Percentiles rank a stretch among this genome's conserved stretches.
phyloP scores from a whole-genome alignment of 1,140 invertebrate species.

The Apis laboriosa region DNA sequence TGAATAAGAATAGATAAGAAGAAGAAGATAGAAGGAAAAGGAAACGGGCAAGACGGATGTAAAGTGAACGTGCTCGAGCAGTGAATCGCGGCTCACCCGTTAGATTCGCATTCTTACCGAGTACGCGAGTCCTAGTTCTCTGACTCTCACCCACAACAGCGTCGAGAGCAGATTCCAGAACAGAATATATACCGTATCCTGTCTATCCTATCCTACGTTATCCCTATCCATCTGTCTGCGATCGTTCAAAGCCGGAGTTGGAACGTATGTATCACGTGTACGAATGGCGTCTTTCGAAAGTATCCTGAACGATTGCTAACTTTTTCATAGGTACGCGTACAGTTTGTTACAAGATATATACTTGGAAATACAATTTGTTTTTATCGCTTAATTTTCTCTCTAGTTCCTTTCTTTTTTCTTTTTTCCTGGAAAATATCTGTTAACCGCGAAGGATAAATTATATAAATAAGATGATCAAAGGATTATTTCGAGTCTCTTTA shows the following conservation, averaged over 20 bases:
- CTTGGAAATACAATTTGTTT: too few relatives aligned
- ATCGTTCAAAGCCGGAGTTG: constrained; percentile 36
- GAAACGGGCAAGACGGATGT: neutral
- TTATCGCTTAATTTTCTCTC: too few relatives aligned
- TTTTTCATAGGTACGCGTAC: neutral
- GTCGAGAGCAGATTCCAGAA: constrained; percentile 70
- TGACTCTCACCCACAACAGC: constrained; percentile 70
- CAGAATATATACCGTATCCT: constrained; percentile 49
- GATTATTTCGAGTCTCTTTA: too few relatives aligned
- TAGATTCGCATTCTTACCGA: constrained; percentile 65
- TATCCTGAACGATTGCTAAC: constrained; percentile 21
- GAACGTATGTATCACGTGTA: constrained; percentile 49
- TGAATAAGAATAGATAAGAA: neutral
- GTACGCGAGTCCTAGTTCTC: constrained; percentile 68
- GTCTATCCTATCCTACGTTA: constrained; percentile 50
- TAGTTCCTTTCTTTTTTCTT: too few relatives aligned
- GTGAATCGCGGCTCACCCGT: constrained; percentile 53
- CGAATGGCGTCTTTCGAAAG: constrained; percentile 32
- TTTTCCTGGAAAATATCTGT: too few relatives aligned
- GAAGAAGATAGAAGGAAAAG: neutral
- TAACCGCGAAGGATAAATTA: too few relatives aligned
- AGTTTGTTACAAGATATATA: neutral
- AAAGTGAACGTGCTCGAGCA: constrained; percentile 19
- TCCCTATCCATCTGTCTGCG: constrained; percentile 59
- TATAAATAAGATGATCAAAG: too few relatives aligned